Conservation (phyloP, 2,797 vertebrate genomes). For the Cottoperca gobio region DNA sequence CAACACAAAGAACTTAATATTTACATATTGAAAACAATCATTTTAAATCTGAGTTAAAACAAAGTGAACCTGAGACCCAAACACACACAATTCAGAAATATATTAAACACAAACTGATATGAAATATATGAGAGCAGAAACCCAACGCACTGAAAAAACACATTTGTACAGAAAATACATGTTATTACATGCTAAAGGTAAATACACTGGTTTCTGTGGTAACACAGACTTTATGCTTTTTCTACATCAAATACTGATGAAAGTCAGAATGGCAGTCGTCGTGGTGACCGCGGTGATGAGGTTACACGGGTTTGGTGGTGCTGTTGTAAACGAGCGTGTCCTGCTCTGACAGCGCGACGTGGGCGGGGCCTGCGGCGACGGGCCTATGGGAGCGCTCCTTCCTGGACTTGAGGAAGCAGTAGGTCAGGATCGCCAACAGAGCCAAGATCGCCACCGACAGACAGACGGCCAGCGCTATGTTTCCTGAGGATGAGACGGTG, state of each 20-base stretch:
- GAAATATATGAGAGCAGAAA: neutral
- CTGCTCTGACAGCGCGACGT: slow-evolving; percentile 75
- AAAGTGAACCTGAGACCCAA: neutral
- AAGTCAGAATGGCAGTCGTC: no score
- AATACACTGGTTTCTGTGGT: no score
- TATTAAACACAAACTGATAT: neutral
- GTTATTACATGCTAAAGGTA: no score
- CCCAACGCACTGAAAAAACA: neutral
- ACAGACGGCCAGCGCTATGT: slow-evolving; percentile 84
- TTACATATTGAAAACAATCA: slow-evolving; percentile 8
- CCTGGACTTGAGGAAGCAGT: slow-evolving; percentile 87
- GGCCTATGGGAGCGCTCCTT: slow-evolving; percentile 69
- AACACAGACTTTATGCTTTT: no score
- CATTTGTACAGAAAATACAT: neutral
- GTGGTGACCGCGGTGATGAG: neutral
- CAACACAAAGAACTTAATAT: neutral
- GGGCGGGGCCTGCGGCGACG: slow-evolving; percentile 67
- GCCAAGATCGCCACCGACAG: slow-evolving; percentile 86
- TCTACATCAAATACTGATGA: no score
- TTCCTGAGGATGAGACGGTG: slow-evolving; percentile 62
- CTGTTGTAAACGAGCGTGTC: slow-evolving; percentile 89
- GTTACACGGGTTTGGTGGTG: slow-evolving; percentile 89
- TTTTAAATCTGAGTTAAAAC: neutral
- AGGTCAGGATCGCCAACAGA: slow-evolving; percentile 85
- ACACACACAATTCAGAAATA: slow-evolving; percentile 11